These are phyloP conservation scores for Alectoris magna DNA, from an alignment of 2,797 vertebrate genomes.

Conservation along the genomic window DNA sequence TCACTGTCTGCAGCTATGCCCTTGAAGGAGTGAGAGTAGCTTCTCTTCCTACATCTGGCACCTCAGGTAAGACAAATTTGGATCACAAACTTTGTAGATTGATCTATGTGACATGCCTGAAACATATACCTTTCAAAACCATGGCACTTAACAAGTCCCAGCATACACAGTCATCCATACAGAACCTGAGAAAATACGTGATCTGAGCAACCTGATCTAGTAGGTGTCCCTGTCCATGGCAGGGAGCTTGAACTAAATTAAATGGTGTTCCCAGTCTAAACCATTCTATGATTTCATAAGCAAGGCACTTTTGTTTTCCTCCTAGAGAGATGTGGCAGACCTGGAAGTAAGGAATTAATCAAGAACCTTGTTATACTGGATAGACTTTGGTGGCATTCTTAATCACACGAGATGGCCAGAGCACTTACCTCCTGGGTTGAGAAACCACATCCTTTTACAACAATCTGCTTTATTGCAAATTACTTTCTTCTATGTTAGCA, in stretches of 20 bases:
- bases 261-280: neutral
- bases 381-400: neutral
- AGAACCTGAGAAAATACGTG: neutral
- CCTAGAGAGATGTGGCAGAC: neutral
- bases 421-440: neutral
- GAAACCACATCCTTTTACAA: neutral
- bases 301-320: neutral
- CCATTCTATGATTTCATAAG: neutral
- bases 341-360: neutral
- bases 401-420: neutral
- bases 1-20: neutral
- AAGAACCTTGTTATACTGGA: neutral
- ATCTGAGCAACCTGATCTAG: neutral
- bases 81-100: neutral
- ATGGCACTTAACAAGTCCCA: neutral
- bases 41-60: neutral
- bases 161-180: neutral
- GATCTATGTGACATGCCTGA: neutral
- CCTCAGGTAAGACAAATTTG: neutral
- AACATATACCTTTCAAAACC: neutral
- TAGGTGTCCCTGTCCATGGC: neutral
- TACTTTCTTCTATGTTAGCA: neutral
- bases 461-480: neutral
- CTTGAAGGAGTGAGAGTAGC: neutral
- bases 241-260: neutral